Conservation (phyloP, 2,888 invertebrate genomes). For the Frankliniella intonsa region DNA sequence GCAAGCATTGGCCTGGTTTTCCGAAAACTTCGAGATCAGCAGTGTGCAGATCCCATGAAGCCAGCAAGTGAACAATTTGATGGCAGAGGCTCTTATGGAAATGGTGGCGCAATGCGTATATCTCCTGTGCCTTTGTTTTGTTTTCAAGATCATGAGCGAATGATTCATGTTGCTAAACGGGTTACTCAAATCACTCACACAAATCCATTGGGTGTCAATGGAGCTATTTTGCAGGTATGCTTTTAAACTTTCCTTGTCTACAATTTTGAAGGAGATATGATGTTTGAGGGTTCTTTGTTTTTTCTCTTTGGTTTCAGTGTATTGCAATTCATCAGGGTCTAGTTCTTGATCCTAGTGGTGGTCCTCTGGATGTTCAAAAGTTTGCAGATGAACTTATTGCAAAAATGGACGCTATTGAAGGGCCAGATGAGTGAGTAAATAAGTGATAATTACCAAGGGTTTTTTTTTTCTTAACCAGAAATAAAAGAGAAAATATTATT, state of each 20-base stretch:
- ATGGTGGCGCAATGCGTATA: conserved; percentile 71
- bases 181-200: conserved; percentile 61
- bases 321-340: conserved; percentile 57
- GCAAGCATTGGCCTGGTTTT: conserved; percentile 55
- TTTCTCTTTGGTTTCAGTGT: conserved; percentile 45
- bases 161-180: conserved; percentile 51
- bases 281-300: conserved; percentile 25
- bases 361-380: conserved; percentile 48
- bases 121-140: conserved; percentile 62
- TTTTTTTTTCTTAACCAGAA: conserved; percentile 6
- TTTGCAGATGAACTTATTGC: conserved; percentile 52
- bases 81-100: conserved; percentile 69
- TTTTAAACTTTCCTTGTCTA: neutral
- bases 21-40: conserved; percentile 49
- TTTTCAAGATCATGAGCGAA: conserved; percentile 49
- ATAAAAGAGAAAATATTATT: conserved; percentile 24
- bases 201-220: conserved; percentile 53
- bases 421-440: conserved; percentile 46
- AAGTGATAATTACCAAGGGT: neutral
- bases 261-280: conserved; percentile 7
- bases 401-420: conserved; percentile 53
- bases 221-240: conserved; percentile 53
- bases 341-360: conserved; percentile 45
- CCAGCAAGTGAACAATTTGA: conserved; percentile 63
- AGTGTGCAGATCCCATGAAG: conserved; percentile 55